These are phyloP conservation scores for Pseudococcus longispinus DNA, from an alignment of 2,888 invertebrate species.

Conservation along the genomic window DNA sequence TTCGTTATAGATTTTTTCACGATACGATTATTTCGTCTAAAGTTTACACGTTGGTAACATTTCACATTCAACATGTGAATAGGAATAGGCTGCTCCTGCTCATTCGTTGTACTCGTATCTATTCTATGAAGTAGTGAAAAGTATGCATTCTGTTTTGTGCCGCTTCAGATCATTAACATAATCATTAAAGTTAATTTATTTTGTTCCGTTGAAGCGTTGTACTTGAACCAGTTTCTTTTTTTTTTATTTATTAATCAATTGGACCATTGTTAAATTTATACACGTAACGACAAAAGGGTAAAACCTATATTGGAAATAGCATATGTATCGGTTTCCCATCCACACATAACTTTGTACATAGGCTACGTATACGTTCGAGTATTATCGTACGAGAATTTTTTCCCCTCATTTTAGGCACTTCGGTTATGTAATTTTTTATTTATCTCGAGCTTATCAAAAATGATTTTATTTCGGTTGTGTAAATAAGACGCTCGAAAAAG, in stretches of 20 bases:
- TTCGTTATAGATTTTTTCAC: not conserved
- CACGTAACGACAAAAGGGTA: constrained; percentile 23
- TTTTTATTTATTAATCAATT: constrained; percentile 32
- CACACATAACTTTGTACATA: too few relatives aligned
- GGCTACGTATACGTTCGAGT: not conserved
- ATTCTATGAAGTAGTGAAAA: constrained; percentile 26
- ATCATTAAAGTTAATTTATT: constrained; percentile 46
- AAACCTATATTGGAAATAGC: not conserved
- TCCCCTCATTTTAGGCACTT: not conserved
- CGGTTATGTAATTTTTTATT: not conserved
- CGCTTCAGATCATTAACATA: constrained; percentile 45
- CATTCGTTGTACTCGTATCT: not conserved
- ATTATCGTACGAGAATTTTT: not conserved
- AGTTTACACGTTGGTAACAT: not conserved
- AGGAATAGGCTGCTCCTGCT: not conserved
- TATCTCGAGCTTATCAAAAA: constrained; percentile 18
- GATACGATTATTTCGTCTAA: not conserved
- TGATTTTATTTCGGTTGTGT: not conserved
- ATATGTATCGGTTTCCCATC: not conserved
- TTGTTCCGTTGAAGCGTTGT: constrained; percentile 31
- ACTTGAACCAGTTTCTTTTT: constrained; percentile 48
- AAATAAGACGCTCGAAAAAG: not conserved
- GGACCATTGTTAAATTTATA: constrained; percentile 35
- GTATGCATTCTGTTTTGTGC: constrained; percentile 34
- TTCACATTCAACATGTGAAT: not conserved